These are phyloP conservation scores for Tubulanus polymorphus DNA, from an alignment of 2,888 invertebrate genomes.

Conservation along the genomic window DNA sequence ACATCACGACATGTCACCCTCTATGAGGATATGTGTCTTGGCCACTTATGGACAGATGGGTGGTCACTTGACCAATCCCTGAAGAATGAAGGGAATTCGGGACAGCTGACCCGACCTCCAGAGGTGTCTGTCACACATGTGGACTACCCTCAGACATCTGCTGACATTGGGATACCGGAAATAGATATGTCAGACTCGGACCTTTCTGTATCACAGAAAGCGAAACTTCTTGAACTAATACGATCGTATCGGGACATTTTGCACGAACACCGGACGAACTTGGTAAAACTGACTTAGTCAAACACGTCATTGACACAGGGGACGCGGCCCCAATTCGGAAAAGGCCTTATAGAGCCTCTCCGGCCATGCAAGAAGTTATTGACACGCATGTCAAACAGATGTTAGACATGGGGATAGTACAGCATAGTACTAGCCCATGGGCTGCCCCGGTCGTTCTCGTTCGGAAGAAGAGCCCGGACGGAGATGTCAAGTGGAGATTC, in stretches of 20 bases:
- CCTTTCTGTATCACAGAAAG: not conserved
- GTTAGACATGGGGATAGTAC: not conserved
- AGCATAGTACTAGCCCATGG: not conserved
- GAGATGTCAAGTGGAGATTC: no score
- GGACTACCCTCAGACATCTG: no score
- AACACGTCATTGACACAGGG: not conserved
- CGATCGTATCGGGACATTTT: not conserved
- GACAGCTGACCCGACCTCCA: no score
- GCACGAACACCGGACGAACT: not conserved
- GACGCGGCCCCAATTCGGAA: not conserved
- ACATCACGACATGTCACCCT: no score
- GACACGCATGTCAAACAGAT: not conserved
- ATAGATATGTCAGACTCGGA: not conserved
- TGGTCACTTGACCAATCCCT: no score
- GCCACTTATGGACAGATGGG: no score
- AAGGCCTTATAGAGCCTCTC: not conserved
- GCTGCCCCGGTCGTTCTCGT: not conserved
- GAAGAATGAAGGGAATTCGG: no score
- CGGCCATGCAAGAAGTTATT: not conserved
- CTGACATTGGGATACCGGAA: no score
- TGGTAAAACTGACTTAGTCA: not conserved
- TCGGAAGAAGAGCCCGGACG: not conserved
- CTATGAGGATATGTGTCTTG: no score
- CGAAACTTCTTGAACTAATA: not conserved
- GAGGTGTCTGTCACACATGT: no score